phyloP scores from a whole-genome alignment of 2,888 invertebrate species.

The Elmis aenea region DNA sequence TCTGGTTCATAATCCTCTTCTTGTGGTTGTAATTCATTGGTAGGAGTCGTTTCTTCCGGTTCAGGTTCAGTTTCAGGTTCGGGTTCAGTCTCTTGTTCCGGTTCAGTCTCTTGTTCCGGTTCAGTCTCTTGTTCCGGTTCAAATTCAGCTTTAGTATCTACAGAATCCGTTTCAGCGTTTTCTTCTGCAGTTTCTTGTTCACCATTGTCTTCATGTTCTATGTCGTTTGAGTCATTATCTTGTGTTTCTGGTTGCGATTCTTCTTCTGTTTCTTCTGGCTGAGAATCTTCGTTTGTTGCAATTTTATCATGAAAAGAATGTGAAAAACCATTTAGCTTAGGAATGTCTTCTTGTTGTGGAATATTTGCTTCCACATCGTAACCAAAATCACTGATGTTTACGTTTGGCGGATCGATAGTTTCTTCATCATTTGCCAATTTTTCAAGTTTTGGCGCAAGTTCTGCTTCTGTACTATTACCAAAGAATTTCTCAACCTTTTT shows the following conservation, averaged over 20 bases:
- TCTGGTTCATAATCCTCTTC: slow-evolving; percentile 12
- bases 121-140: slow-evolving; percentile 23
- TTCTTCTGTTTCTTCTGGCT: slow-evolving; percentile 24
- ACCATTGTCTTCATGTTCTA: slow-evolving; percentile 21
- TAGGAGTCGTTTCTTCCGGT: neutral
- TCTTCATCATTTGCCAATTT: neutral
- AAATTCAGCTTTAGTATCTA: slow-evolving; percentile 19
- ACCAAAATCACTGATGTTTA: slow-evolving; percentile 9
- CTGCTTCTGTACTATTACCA: slow-evolving; percentile 18
- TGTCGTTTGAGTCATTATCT: slow-evolving; percentile 17
- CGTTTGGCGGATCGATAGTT: slow-evolving; percentile 13
- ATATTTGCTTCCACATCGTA: slow-evolving; percentile 9
- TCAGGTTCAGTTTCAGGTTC: slow-evolving; percentile 20
- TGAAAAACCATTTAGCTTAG: no score
- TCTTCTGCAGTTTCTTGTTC: slow-evolving; percentile 19
- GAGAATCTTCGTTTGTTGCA: slow-evolving; percentile 14
- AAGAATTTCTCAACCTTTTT: slow-evolving; percentile 11
- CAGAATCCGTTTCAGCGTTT: slow-evolving; percentile 22
- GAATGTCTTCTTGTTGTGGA: slow-evolving; percentile 4
- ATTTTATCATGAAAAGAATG: no score
- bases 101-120: slow-evolving; percentile 9
- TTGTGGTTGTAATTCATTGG: neutral
- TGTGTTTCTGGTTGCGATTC: slow-evolving; percentile 21
- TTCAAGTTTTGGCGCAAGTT: slow-evolving; percentile 25
- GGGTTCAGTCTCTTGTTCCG: slow-evolving; percentile 6